These are phyloP conservation scores for Aepyceros melampus DNA, from an alignment of 2,113 vertebrate genomes.

Conservation along the genomic window DNA sequence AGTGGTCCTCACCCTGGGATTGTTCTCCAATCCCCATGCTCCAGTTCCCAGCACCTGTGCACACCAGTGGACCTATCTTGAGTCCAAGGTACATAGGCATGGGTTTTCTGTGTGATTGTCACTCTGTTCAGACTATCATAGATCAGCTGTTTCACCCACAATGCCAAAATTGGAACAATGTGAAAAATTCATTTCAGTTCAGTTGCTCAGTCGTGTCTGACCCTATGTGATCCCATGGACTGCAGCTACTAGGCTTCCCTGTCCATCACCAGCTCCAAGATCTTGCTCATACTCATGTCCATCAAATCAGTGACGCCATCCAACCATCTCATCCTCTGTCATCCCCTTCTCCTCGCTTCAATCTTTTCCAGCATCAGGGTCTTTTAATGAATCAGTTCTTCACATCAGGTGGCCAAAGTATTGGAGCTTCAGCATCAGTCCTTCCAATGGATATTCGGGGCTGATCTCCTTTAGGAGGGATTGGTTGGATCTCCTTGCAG, in stretches of 20 bases:
- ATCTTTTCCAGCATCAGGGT: not conserved
- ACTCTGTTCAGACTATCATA: not conserved
- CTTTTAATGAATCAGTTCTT: not conserved
- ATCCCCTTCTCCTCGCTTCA: not conserved
- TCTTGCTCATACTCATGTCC: not conserved
- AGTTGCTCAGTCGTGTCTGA: not conserved
- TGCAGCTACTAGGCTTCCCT: not conserved
- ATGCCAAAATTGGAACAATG: not conserved
- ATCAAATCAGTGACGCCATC: not conserved
- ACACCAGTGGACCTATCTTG: no score
- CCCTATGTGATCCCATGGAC: not conserved
- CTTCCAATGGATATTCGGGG: no score
- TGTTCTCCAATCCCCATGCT: not conserved
- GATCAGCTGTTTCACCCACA: not conserved
- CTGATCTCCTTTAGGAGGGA: no score
- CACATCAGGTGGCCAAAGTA: not conserved
- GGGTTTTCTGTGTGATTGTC: not conserved
- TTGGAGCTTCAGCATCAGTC: not conserved
- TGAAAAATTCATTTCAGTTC: not conserved
- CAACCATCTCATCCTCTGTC: not conserved
- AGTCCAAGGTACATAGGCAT: not conserved
- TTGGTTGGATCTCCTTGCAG: no score
- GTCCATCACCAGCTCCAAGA: not conserved
- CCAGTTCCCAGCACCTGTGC: not conserved
- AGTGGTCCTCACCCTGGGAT: not conserved